Evolutionary conservation across 2,888 invertebrate genomes (phyloP), one percentile per base, ranked within the genome.

Genomic region (Xanthia icteritia): DNA sequence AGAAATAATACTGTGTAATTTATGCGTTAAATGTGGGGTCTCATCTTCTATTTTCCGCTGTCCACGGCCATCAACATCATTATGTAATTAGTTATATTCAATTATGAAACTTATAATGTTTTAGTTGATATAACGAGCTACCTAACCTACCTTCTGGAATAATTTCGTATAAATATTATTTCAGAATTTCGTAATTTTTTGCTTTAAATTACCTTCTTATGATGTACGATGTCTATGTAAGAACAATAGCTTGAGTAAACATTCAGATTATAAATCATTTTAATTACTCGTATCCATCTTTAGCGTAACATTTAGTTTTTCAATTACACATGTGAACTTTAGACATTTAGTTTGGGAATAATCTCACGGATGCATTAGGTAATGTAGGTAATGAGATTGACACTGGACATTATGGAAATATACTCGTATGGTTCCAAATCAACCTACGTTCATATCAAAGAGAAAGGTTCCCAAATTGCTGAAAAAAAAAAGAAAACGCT

Each of bases 161-260:
- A 31, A 45, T 56, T 58, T 73, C 5, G 42, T 65, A 15, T 64
- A 56, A 48, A 67, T 42, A 31, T 63, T 27, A 31, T n/a, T 64
- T 67, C 1, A 23, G 27, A 15, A 54, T 81, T 56, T 31, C 60
- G 27, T 58, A 73, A 70, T 68, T 51, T 20, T 54, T 63, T 72
- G 2, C 20, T 60, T 27, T 58, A n/a, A 65, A 23, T 64, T 77
- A 64, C 5, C 20, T 51, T 71, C 9, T 6, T 36, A 31, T 65
- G 13, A 56, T 65, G 31, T 67, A 51, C 51, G 36, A 27, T 70
- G 31, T 78, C 58, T 67, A 15, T 42, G 20, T 54, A 64, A 67
- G 54, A 83, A 83, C 77, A 83, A 84, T 83, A 51, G 84, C 27
- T 81, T 75, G 39, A 73, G 42, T 72, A 70, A 73, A 81, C 83